phyloP scores from a whole-genome alignment of 2,888 invertebrate species.

The Drosophila merina region DNA sequence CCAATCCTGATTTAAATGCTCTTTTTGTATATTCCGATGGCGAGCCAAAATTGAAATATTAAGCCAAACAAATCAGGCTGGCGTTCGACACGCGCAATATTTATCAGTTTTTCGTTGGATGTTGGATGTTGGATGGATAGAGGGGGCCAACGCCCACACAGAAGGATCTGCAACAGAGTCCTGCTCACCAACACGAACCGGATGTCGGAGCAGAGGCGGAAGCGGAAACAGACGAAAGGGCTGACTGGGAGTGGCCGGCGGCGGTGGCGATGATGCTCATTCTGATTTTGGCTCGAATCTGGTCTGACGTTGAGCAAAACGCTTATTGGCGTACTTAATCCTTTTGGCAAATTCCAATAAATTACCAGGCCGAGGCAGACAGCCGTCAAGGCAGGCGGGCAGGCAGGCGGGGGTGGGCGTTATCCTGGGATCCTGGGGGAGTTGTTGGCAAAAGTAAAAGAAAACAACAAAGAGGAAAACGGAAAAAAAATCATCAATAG shows the following conservation, averaged over 20 bases:
- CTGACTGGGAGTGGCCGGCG: constrained; percentile 44
- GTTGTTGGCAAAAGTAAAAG: constrained; percentile 10
- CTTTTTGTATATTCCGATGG: constrained; percentile 9
- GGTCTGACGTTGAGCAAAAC: constrained; percentile 71
- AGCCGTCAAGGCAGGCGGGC: constrained; percentile 28
- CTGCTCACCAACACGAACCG: neutral
- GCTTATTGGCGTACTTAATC: constrained; percentile 80
- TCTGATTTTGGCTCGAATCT: constrained; percentile 16
- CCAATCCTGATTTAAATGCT: constrained; percentile 7
- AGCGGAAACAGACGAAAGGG: constrained; percentile 66
- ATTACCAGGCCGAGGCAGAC: constrained; percentile 59
- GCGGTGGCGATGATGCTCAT: constrained; percentile 28
- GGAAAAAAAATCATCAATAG: constrained; percentile 72
- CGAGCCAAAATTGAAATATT: constrained; percentile 68
- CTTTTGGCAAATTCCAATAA: constrained; percentile 80
- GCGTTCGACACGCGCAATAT: constrained; percentile 65
- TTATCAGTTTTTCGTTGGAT: constrained; percentile 57
- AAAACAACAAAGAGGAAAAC: constrained; percentile 13
- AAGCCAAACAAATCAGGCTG: constrained; percentile 72
- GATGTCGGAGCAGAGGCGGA: constrained; percentile 45
- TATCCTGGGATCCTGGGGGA: constrained; percentile 19
- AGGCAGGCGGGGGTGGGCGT: neutral
- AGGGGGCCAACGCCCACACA: neutral
- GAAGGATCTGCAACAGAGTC: neutral
- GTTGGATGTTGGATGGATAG: neutral